These are phyloP conservation scores for Drosophila takahashii DNA, from an alignment of 1,140 invertebrate genomes.

Conservation along the genomic window DNA sequence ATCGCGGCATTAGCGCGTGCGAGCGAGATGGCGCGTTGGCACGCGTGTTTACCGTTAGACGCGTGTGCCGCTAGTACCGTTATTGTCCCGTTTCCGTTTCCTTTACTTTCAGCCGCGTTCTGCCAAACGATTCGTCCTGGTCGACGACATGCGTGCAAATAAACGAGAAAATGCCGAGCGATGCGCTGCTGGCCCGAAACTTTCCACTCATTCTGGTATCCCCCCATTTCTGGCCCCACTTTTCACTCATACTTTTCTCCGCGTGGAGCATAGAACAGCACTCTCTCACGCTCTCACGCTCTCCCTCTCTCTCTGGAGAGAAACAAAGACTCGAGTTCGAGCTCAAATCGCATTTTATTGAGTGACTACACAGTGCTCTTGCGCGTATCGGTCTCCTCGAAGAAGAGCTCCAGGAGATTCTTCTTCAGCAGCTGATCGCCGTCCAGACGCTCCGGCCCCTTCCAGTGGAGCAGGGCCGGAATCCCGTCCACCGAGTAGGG, in stretches of 20 bases:
- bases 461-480: constrained; percentile 56
- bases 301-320: background rate
- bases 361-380: constrained; percentile 5
- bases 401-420: constrained; percentile 54
- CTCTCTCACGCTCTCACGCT: background rate
- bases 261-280: background rate
- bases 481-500: constrained; percentile 36
- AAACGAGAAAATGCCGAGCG: constrained; percentile 54
- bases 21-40: constrained; percentile 19
- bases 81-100: constrained; percentile 26
- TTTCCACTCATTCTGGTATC: background rate
- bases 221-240: background rate
- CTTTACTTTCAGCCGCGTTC: constrained; percentile 11
- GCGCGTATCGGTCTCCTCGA: constrained; percentile 40
- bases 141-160: constrained; percentile 80
- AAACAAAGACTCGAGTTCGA: background rate
- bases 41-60: constrained; percentile 29
- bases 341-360: constrained; percentile 26
- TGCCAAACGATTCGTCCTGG: constrained; percentile 66
- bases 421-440: constrained; percentile 53
- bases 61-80: constrained; percentile 19
- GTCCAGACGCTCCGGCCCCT: constrained; percentile 54
- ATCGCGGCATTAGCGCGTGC: constrained; percentile 13
- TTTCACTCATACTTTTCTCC: background rate
- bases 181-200: background rate